Evolutionary conservation across 2,113 vertebrate species (phyloP).

Genomic region (Bubo blakistoni): DNA sequence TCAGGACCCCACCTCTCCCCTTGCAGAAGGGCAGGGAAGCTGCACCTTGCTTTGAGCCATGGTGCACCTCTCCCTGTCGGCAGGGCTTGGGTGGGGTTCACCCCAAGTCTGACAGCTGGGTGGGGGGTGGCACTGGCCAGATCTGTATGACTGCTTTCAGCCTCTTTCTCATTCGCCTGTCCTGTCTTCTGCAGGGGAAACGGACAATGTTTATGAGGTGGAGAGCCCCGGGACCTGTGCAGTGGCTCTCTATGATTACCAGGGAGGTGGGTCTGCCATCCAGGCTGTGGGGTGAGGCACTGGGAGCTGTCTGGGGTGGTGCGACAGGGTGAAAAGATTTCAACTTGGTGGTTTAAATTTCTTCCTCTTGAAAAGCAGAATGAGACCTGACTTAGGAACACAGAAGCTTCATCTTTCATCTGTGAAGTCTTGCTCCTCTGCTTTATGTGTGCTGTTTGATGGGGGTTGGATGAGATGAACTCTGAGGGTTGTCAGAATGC

Average conservation of each 20-base stretch:
- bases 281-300: not conserved
- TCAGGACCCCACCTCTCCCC: not conserved
- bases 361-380: not conserved
- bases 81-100: not conserved
- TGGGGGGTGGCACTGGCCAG: not conserved
- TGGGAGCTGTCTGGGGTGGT: not conserved
- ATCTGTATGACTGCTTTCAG: not conserved
- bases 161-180: not conserved
- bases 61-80: not conserved
- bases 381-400: not conserved
- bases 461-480: not conserved
- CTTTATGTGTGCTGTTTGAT: not conserved
- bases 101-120: not conserved
- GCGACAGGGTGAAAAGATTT: not conserved
- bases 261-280: slow-evolving; percentile 40
- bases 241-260: slow-evolving; percentile 52
- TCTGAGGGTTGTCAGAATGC: not conserved
- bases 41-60: not conserved
- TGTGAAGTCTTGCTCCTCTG: not conserved
- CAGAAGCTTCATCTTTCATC: not conserved
- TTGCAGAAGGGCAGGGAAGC: not conserved
- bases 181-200: not conserved
- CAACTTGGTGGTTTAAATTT: not conserved
- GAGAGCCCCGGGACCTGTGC: not conserved
- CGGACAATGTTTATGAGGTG: not conserved